Base-by-base conservation (phyloP, 2,888 invertebrate genomes). In the Cryptus viduatorius region DNA sequence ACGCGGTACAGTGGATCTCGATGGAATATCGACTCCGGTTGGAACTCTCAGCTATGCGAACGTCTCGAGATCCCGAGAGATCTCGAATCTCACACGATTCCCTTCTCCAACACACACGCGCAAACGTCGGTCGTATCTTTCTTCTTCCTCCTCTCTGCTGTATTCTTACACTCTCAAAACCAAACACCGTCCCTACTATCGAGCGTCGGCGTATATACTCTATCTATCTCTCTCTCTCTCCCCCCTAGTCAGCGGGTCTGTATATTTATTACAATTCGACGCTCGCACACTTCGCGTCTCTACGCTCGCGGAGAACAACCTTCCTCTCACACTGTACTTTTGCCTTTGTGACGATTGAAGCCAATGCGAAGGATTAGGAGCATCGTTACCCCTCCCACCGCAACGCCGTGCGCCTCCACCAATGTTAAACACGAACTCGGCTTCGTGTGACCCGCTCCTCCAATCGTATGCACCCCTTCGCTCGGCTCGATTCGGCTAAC, bases 311-410 rank as follows among this genome's bases (percentile, higher is more conserved):
- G 59, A 59, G 67, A 46, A 79, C 79, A 82, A 85, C 86, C 88
- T 87, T 88, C 69, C 82, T 82, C 87, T 83, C 67, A 78, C 82
- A 86, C 87, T 87, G 75, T 87, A 79, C 86, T 87, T 86, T 87
- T 86, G 83, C 86, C 89, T 89, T 89, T 89, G 87, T 89, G 89
- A 89, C 86, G 87, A 84, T 78, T 48, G 79, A 79, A 65, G 46
- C 84, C 82, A 85, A 81, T 86, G 86, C 87, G 77, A 86, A 85
- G 82, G 83, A 86, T 85, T 87, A 83, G 65, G 82, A 75, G 72
- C 46, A 71, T 53, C 79, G 59, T 24, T 71, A n/a, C 46, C 24
- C 42, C 65, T 69, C 71, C 48, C 75, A 53, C 42, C 42, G 24
- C 50, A 56, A 44, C 59, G 31, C 68, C 31, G 19, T 16, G 64